phyloP scores from a whole-genome alignment of 2,113 vertebrate species.

The western clawed frog (Xenopus tropicalis) region DNA sequence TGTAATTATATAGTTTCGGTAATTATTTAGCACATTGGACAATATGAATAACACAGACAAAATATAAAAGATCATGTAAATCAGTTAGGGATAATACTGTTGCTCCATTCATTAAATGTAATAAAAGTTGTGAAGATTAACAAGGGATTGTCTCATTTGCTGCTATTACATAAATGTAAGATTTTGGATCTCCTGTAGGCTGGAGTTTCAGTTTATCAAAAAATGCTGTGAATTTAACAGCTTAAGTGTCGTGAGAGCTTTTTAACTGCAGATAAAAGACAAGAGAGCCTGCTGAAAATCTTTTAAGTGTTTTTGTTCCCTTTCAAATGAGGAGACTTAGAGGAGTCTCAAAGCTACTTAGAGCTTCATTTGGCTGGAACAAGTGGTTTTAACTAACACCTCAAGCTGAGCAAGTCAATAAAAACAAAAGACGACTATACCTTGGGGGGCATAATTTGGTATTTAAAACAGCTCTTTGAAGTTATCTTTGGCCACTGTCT shows the following conservation, averaged over 20 bases:
- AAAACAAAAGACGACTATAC: conserved; percentile 28
- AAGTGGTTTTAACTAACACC: conserved; percentile 51
- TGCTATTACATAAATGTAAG: not conserved
- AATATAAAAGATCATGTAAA: too few relatives aligned
- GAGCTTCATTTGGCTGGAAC: conserved; percentile 63
- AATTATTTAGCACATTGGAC: too few relatives aligned
- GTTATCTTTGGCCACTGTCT: not conserved
- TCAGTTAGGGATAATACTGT: too few relatives aligned
- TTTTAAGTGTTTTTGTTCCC: not conserved
- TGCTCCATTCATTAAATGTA: too few relatives aligned
- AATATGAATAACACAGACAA: too few relatives aligned
- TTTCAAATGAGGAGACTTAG: conserved; percentile 59
- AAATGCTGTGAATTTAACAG: conserved; percentile 59
- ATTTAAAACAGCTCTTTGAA: conserved; percentile 37
- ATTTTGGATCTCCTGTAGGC: conserved; percentile 12
- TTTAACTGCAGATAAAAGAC: conserved; percentile 65
- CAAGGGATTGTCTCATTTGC: conserved; percentile 27
- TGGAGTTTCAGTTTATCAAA: conserved; percentile 53
- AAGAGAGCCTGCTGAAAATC: conserved; percentile 48
- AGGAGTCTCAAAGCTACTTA: conserved; percentile 50
- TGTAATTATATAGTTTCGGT: too few relatives aligned
- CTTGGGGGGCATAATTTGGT: conserved; percentile 36
- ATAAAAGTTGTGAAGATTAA: too few relatives aligned
- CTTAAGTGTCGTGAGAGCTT: conserved; percentile 55
- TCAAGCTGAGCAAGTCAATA: conserved; percentile 39